Evolutionary conservation across 2,888 invertebrate genomes (phyloP), one percentile per base, ranked within the genome.

Genomic region (Torymus auratus): DNA sequence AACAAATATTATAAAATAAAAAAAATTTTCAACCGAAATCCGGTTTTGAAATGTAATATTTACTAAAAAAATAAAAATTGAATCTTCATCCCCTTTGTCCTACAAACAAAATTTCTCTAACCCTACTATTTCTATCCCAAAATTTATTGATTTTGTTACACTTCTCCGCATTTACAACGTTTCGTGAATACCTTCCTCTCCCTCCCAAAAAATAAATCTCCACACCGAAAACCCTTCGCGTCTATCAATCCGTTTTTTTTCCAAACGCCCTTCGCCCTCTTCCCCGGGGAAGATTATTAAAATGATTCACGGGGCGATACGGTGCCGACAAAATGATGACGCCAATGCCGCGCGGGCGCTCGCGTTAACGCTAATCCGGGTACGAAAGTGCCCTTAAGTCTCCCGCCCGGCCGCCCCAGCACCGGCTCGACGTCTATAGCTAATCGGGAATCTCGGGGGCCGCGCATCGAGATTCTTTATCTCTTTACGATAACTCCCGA

Each of bases 261-360:
- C 28, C 28, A 14, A 23, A 1, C n/a, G 41, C 11, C n/a, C 10
- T 2, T 14, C 7, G 17, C 67, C 52, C 13, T 41, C 53, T 12
- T 55, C 55, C 17, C 53, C 20, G 41, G 7, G 60, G 17, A 28
- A 28, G 28, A 65, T 70, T 70, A 74, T 74, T 74, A 80, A 80
- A 80, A 80, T 75, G 74, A 80, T 80, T 68, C 17, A 74, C 69
- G 79, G 61, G 77, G n/a, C 5, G 55, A 14, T 64, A 3, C 62
- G 52, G 14, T 2, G 10, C 58, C 4, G 52, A 3, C 15, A 52
- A 68, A 73, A 79, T 73, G 62, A 73, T 69, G 68, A 73, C 55
- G 20, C 52, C 62, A 55, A 73, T 50, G 61, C 14, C 4, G 55
- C 12, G 68, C 67, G 23, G 0, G 20, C 17, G 52, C 58, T 55